A percentile compares a stretch with the other conserved stretches of the same genome.
phyloP scores from a whole-genome alignment of 2,888 invertebrate species.

The Ormyrus nitidulus region DNA sequence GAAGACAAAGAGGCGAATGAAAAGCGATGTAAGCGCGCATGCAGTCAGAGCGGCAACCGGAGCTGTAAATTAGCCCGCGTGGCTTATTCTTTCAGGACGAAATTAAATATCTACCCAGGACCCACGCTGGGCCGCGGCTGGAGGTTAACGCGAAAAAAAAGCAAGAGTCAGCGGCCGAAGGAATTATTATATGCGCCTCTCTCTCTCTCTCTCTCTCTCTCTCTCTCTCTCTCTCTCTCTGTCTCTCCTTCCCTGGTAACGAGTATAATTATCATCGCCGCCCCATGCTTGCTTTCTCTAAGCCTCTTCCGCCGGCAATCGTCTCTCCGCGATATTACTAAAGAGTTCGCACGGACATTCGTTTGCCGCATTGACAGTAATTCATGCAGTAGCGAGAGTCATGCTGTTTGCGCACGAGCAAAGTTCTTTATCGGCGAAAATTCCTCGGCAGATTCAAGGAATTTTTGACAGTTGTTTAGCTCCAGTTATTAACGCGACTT shows the following conservation, averaged over 20 bases:
- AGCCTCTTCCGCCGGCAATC: constrained; percentile 30
- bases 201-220: not conserved
- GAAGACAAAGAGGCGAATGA: constrained; percentile 54
- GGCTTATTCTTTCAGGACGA: constrained; percentile 60
- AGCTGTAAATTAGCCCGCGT: constrained; percentile 71
- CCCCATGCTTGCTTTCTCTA: constrained; percentile 18
- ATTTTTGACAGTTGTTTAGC: not conserved
- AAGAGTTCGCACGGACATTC: constrained; percentile 38
- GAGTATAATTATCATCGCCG: constrained; percentile 70
- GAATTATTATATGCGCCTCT: constrained; percentile 64
- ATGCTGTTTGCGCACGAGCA: not conserved
- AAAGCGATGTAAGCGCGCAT: constrained; percentile 51
- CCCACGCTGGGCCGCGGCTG: constrained; percentile 67
- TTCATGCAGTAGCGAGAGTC: constrained; percentile 10
- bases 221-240: not conserved
- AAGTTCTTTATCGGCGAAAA: not conserved
- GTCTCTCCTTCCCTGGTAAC: constrained; percentile 61
- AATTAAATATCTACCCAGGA: constrained; percentile 70
- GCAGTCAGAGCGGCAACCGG: constrained; percentile 62
- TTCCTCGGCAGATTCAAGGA: not conserved
- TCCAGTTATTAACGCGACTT: too few relatives aligned
- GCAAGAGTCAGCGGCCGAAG: constrained; percentile 8
- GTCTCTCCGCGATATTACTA: constrained; percentile 24
- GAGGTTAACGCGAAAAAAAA: constrained; percentile 27
- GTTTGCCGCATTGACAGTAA: constrained; percentile 28